A percentile compares a stretch with the other conserved stretches of the same genome.
Evolutionary conservation across 1,140 invertebrate genomes (phyloP).

Genomic region (Saccostrea glomerata): DNA sequence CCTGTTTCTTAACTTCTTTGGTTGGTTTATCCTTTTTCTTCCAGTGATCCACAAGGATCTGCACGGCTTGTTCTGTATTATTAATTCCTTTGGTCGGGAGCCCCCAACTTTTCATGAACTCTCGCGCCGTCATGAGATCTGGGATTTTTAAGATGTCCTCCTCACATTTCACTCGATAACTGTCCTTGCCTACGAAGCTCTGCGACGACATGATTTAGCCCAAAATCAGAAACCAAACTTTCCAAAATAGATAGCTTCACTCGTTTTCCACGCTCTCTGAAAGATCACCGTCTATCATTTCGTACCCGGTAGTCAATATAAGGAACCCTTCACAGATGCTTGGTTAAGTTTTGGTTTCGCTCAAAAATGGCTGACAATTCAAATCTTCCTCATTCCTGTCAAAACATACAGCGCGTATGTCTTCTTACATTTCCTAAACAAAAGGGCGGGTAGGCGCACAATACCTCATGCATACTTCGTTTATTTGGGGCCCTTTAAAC

Average conservation of each 20-base stretch:
- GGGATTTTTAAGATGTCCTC: constrained; percentile 52
- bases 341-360: neutral
- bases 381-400: constrained; percentile 13
- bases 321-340: neutral
- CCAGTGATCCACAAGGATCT: constrained; percentile 49
- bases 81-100: constrained; percentile 36
- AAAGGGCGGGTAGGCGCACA: neutral
- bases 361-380: neutral
- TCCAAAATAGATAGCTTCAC: neutral
- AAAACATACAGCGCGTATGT: neutral
- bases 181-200: constrained; percentile 42
- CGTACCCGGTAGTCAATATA: neutral
- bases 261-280: neutral
- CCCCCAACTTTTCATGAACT: constrained; percentile 48
- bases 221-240: neutral
- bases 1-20: constrained; percentile 25
- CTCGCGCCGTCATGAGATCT: constrained; percentile 51
- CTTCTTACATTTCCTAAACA: neutral
- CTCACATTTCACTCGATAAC: constrained; percentile 42
- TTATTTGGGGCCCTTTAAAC: neutral
- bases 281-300: neutral
- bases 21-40: neutral
- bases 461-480: neutral
- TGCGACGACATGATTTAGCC: constrained; percentile 35
- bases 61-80: constrained; percentile 45